Evolutionary conservation across 2,888 invertebrate species (phyloP).

Genomic region (Drosophila longiperda): DNA sequence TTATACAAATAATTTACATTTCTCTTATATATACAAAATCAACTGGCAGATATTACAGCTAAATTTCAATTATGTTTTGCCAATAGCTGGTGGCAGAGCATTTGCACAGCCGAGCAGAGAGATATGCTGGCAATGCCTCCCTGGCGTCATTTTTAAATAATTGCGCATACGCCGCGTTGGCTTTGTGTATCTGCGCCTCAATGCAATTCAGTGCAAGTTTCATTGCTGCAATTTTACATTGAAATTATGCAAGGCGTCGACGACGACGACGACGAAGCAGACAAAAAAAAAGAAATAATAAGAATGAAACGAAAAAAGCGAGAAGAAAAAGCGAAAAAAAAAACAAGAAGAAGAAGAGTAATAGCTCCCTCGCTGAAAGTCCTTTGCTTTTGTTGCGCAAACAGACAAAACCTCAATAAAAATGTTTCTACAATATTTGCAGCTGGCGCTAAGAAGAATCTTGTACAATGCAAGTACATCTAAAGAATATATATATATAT

Average conservation of each 20-base stretch:
- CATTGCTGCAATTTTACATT: constrained; percentile 74
- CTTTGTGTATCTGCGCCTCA: constrained; percentile 70
- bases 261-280: constrained; percentile 39
- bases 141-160: constrained; percentile 66
- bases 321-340: constrained; percentile 14
- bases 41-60: not conserved
- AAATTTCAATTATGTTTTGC: constrained; percentile 17
- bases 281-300: constrained; percentile 14
- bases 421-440: constrained; percentile 80
- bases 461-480: constrained; percentile 64
- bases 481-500: constrained; percentile 13
- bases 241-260: constrained; percentile 69
- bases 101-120: constrained; percentile 17
- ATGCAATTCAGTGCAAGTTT: constrained; percentile 73
- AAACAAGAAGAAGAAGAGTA: constrained; percentile 45
- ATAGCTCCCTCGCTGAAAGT: constrained; percentile 57
- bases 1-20: not conserved
- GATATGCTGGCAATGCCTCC: constrained; percentile 7
- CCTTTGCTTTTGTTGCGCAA: constrained; percentile 73
- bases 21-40: not conserved
- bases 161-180: constrained; percentile 79
- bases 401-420: constrained; percentile 81
- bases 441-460: constrained; percentile 72
- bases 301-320: constrained; percentile 6
- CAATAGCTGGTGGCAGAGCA: constrained; percentile 42